Conservation (phyloP, 2,113 vertebrate species). For the Solea solea region DNA sequence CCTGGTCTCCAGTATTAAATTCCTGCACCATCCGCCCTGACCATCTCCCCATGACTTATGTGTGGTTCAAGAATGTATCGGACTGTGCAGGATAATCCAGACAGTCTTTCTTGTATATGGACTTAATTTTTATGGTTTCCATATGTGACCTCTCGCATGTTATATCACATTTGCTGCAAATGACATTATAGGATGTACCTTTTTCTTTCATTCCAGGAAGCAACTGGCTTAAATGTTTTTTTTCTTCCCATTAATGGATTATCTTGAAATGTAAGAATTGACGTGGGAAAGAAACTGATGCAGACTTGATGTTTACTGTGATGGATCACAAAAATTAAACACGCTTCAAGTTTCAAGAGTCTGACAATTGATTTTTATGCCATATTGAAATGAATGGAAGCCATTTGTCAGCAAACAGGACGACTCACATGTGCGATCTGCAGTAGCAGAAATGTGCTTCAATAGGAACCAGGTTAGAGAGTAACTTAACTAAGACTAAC, state of each 20-base stretch:
- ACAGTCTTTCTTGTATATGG: neutral
- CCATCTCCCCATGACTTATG: neutral
- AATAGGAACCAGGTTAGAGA: neutral
- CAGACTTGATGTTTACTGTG: too few species aligned
- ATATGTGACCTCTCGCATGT: neutral
- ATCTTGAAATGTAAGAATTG: neutral
- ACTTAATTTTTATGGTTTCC: neutral
- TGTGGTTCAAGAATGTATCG: neutral
- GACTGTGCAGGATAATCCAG: neutral
- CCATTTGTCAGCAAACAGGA: neutral
- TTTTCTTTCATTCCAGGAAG: neutral
- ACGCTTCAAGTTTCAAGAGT: neutral
- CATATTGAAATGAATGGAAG: neutral
- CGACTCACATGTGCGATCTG: neutral
- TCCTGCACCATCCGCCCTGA: neutral
- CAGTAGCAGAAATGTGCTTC: neutral
- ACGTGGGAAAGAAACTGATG: too few species aligned
- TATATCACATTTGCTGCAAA: constrained; percentile 9
- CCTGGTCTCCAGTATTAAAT: neutral
- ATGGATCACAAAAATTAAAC: neutral
- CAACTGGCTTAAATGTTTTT: constrained; percentile 10
- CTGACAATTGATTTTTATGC: neutral
- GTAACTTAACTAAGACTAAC: neutral
- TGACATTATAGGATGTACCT: neutral
- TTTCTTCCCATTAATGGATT: neutral